phyloP scores from a whole-genome alignment of 1,140 invertebrate genomes.

The Tetramorium parvispinum region DNA sequence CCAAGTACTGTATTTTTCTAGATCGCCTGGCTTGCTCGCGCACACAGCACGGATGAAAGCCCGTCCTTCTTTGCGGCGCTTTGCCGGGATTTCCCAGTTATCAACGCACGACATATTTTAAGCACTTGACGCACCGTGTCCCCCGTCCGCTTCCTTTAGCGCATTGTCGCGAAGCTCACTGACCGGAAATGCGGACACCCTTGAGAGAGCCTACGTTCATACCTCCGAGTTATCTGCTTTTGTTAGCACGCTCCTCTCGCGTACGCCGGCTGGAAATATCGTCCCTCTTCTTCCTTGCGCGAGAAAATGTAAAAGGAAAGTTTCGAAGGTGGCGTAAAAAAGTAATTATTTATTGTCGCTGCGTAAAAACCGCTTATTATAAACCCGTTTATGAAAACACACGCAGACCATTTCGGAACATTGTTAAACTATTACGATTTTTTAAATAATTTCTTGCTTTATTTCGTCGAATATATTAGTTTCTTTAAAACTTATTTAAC shows the following conservation, averaged over 20 bases:
- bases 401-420: too few species aligned
- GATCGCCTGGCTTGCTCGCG: slow-evolving; percentile 29
- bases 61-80: slow-evolving; percentile 39
- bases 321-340: not conserved
- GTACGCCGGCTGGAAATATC: slow-evolving; percentile 22
- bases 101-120: slow-evolving; percentile 60
- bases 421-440: not conserved
- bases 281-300: not conserved
- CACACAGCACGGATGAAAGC: slow-evolving; percentile 33
- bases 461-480: not conserved
- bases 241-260: slow-evolving; percentile 14
- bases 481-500: not conserved
- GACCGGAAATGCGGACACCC: slow-evolving; percentile 52
- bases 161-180: slow-evolving; percentile 51
- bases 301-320: slow-evolving; percentile 15
- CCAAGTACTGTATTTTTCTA: slow-evolving; percentile 26
- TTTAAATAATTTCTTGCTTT: not conserved
- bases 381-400: not conserved
- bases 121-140: slow-evolving; percentile 48
- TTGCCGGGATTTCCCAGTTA: slow-evolving; percentile 41
- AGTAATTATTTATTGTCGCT: not conserved
- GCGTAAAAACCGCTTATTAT: not conserved
- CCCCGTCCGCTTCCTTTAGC: slow-evolving; percentile 39
- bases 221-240: slow-evolving; percentile 40
- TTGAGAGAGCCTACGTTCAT: slow-evolving; percentile 49